phyloP scores from a whole-genome alignment of 1,140 invertebrate genomes.

The Oryctes rhinoceros region DNA sequence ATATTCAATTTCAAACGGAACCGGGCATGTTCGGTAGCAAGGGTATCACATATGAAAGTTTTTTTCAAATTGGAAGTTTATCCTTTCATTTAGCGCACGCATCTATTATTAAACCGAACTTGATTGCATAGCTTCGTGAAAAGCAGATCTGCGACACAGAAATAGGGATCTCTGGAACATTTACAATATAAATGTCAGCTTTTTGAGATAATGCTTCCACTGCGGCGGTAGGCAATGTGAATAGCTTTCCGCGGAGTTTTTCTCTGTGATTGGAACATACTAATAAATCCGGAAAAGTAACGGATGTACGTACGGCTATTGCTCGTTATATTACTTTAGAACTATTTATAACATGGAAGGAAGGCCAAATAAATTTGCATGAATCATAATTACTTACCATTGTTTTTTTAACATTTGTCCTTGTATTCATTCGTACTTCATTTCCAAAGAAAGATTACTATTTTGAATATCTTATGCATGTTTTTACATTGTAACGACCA shows the following conservation, averaged over 20 bases:
- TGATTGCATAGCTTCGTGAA: conserved; percentile 27
- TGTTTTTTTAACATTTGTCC: too few species aligned
- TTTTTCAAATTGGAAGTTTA: conserved; percentile 39
- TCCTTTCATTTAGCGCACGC: conserved; percentile 37
- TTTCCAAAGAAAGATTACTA: too few species aligned
- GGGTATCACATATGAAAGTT: conserved; percentile 34
- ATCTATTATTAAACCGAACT: conserved; percentile 40
- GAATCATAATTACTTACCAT: too few species aligned
- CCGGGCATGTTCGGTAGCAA: conserved; percentile 23
- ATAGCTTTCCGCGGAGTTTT: neutral
- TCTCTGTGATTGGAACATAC: too few species aligned
- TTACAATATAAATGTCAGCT: conserved; percentile 2
- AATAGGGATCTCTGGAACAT: neutral
- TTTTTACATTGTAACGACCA: too few species aligned
- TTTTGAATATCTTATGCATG: too few species aligned
- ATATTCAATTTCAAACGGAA: conserved; percentile 38
- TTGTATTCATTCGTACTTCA: too few species aligned
- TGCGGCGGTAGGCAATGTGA: neutral
- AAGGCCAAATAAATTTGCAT: too few species aligned
- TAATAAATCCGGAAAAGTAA: too few species aligned
- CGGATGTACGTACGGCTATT: too few species aligned
- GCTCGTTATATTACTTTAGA: too few species aligned
- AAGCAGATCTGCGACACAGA: neutral
- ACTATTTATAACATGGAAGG: too few species aligned
- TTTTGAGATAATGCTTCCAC: neutral